These are phyloP conservation scores for Stomatorhinus ivindoensis DNA, from an alignment of 2,113 vertebrate genomes.

Conservation along the genomic window DNA sequence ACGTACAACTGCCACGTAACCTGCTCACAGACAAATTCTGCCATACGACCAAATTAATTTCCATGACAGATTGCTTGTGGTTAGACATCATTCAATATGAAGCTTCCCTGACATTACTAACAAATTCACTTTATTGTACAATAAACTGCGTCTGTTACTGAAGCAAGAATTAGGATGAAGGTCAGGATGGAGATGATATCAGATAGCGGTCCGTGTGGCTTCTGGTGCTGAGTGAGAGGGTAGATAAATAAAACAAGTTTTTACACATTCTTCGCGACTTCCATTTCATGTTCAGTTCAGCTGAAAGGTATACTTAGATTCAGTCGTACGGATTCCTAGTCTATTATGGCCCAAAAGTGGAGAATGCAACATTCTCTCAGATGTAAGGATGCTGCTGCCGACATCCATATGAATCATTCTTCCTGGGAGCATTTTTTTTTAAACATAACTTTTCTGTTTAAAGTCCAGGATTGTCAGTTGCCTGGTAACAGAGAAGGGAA, in stretches of 20 bases:
- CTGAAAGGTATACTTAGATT: slow-evolving; percentile 46
- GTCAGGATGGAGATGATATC: slow-evolving; percentile 33
- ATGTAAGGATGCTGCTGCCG: not conserved
- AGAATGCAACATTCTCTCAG: not conserved
- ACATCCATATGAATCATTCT: not conserved
- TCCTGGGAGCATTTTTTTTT: not conserved
- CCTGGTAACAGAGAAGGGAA: not conserved
- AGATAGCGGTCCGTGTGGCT: slow-evolving; percentile 34
- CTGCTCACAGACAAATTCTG: not conserved
- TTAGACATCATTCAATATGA: not conserved
- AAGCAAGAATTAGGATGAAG: slow-evolving; percentile 26
- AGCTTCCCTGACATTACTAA: not conserved
- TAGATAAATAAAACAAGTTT: slow-evolving; percentile 26
- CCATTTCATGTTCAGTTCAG: slow-evolving; percentile 31
- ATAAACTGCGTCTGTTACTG: not conserved
- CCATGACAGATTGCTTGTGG: not conserved
- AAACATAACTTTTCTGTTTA: not conserved
- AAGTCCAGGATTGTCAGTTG: not conserved
- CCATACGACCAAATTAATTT: not conserved
- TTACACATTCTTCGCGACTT: slow-evolving; percentile 19
- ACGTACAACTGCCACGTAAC: not conserved
- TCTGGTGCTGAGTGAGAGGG: slow-evolving; percentile 27
- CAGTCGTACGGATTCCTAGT: slow-evolving; percentile 24
- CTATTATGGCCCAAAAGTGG: not conserved
- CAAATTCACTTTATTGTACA: slow-evolving; percentile 17